These are phyloP conservation scores for Eupeodes luniger DNA, from an alignment of 2,888 invertebrate genomes.

Conservation along the genomic window DNA sequence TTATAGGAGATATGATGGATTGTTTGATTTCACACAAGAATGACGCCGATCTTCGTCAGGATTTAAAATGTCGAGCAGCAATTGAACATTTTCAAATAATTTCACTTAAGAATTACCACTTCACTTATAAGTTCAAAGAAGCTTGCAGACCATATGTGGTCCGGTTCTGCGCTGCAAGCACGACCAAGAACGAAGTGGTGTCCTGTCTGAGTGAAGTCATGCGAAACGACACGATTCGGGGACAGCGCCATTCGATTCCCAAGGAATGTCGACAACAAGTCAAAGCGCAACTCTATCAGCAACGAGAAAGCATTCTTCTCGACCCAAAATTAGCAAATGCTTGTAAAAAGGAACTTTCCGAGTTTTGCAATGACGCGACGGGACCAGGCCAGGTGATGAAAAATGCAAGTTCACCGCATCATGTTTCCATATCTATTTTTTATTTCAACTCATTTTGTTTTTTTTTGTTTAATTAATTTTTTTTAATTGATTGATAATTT, in stretches of 20 bases:
- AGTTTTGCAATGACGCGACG: conserved; percentile 88
- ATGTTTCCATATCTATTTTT: conserved; percentile 37
- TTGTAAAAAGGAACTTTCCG: conserved; percentile 91
- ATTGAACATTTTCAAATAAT: conserved; percentile 99
- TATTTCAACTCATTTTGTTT: conserved; percentile 37
- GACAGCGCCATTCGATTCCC: conserved; percentile 91
- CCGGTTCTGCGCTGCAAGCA: conserved; percentile 88
- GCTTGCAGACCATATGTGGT: conserved; percentile 94
- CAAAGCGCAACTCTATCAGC: conserved; percentile 94
- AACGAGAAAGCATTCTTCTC: conserved; percentile 94
- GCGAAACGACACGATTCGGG: conserved; percentile 93
- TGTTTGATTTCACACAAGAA: conserved; percentile 97
- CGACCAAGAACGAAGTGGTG: conserved; percentile 90
- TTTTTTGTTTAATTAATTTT: not conserved
- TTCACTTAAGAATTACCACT: conserved; percentile 95
- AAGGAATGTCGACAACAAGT: conserved; percentile 96
- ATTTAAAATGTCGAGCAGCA: conserved; percentile 94
- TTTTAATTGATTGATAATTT: not conserved
- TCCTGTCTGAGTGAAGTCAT: conserved; percentile 91
- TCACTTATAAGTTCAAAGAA: conserved; percentile 97
- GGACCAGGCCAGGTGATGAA: conserved; percentile 87
- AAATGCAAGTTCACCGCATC: conserved; percentile 79
- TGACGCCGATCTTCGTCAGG: conserved; percentile 91
- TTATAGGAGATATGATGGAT: conserved; percentile 92
- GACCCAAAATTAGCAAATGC: conserved; percentile 93